Evolutionary conservation across 2,888 invertebrate species (phyloP), one percentile per base, ranked within the genome.

Genomic region (Pseudococcus jackbeardsleyi): DNA sequence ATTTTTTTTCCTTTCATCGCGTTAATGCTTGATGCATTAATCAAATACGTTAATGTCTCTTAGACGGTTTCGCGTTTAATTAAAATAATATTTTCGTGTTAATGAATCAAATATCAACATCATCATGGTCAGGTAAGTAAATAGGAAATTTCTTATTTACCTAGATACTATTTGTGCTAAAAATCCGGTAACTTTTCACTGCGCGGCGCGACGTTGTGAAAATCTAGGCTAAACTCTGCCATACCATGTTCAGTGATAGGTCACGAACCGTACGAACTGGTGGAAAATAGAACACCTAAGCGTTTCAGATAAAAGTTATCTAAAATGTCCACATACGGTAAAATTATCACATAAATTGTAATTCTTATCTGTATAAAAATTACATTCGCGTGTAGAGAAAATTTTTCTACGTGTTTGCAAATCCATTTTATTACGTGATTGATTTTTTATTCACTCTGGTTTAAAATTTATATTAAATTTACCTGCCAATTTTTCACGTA

Each of bases 41-140:
- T 72, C 68, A 19, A 72, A 72, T 72, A 72, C 72, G 17, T 72
- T 72, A 72, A 72, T 33, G 33, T 72, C 72, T 33, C 17, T 33
- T 72, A 33, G 2, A 72, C 72, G 33, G 33, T 72, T 72, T 39
- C 33, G 72, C 72, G 33, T 64, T 64, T 22, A n/a, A 26, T 68
- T 72, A 72, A 72, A 33, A 5, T 72, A 33, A 33, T 72, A 33
- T 33, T 72, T 72, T 72, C 17, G 33, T 72, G 72, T 72, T 72
- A 72, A 72, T 72, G 72, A 72, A 17, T 72, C 72, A 39, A 72
- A 33, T 17, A 72, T 33, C 33, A 17, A 33, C 39, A 33, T 72
- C 17, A 72, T 8, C 5, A 72, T 72, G 72, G 72, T 72, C 72
- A 72, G 72, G 72, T 72, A 0, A 33, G 72, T 72, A 54, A 54